Evolutionary conservation across 1,140 invertebrate species (phyloP), one percentile per base, ranked within the genome.

Genomic region (Drosophila leontia): DNA sequence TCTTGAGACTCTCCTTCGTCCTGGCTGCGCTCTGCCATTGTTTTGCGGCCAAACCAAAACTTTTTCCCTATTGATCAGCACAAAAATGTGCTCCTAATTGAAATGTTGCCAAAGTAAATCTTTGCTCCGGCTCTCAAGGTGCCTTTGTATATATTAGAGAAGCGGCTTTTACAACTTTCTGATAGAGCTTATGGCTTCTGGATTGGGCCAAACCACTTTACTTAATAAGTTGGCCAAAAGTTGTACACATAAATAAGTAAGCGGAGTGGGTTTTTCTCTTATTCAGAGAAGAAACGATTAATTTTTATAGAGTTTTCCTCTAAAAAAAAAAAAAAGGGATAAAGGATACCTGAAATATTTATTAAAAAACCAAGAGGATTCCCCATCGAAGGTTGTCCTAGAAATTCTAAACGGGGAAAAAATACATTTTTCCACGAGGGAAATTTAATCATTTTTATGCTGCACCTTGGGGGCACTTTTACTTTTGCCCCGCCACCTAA

Each of bases 31-130:
- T 17, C 48, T 51, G 19, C 35, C 57, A 64, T 64, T 57, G 60
- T 69, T 79, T 19, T 74, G 68, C 26, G 57, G 75, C 61, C 37
- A 37, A 58, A 26, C 34, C 8, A 26, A 57, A 85, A 84, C 57
- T 77, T 85, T 85, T 80, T 65, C 51, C 64, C 64, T 60, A 84
- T 85, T 85, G 82, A 85, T 85, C 82, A 78, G 82, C 81, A 85
- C 63, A 78, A 62, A 76, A 82, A 81, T 76, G 41, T 64, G 55
- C 58, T 70, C 39, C 75, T 86, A 82, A 82, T 86, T 86, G 82
- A 86, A 86, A 85, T 85, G 74, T 69, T 67, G 41, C 59, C 59
- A 64, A 71, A 68, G 67, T 72, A 77, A 81, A 82, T 76, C 65
- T 69, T 42, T 57, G 48, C 59, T 57, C 17, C 78, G 37, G 34